Percentiles rank a stretch among this genome's conserved stretches.
phyloP scores from a whole-genome alignment of 2,797 vertebrate genomes.

The Fratercula arctica region DNA sequence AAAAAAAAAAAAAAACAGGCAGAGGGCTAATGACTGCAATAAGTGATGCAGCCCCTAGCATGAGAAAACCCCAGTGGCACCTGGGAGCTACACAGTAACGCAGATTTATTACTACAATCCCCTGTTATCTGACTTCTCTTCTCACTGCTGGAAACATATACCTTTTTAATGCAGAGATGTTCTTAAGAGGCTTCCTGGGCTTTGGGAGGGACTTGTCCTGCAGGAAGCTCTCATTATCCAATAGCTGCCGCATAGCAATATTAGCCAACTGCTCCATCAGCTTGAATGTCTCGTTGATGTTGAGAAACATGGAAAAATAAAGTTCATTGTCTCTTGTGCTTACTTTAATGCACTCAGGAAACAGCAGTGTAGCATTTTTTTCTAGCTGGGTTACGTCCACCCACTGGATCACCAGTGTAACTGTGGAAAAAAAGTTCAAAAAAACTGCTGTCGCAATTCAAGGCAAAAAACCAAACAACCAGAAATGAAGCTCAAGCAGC shows the following conservation, averaged over 20 bases:
- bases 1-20: background rate
- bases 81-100: background rate
- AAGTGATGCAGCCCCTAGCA: background rate
- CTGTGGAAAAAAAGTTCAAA: slow-evolving; percentile 62
- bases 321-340: slow-evolving; percentile 89
- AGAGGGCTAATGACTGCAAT: background rate
- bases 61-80: background rate
- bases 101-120: background rate
- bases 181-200: slow-evolving; percentile 86
- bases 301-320: slow-evolving; percentile 98
- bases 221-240: slow-evolving; percentile 91
- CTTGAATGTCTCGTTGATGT: slow-evolving; percentile 93
- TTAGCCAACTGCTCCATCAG: slow-evolving; percentile 97
- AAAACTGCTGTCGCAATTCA: background rate
- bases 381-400: slow-evolving; percentile 93
- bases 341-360: slow-evolving; percentile 93
- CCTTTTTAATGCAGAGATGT: slow-evolving; percentile 94
- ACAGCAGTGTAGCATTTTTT: slow-evolving; percentile 93
- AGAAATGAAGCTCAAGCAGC: background rate
- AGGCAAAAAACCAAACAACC: background rate
- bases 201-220: slow-evolving; percentile 88
- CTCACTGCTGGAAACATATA: slow-evolving; percentile 43
- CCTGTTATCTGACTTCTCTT: background rate
- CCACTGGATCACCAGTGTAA: slow-evolving; percentile 93
- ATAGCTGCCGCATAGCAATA: slow-evolving; percentile 92